Conservation (phyloP, 2,888 invertebrate species). For the Caenorhabditis sp. region DNA sequence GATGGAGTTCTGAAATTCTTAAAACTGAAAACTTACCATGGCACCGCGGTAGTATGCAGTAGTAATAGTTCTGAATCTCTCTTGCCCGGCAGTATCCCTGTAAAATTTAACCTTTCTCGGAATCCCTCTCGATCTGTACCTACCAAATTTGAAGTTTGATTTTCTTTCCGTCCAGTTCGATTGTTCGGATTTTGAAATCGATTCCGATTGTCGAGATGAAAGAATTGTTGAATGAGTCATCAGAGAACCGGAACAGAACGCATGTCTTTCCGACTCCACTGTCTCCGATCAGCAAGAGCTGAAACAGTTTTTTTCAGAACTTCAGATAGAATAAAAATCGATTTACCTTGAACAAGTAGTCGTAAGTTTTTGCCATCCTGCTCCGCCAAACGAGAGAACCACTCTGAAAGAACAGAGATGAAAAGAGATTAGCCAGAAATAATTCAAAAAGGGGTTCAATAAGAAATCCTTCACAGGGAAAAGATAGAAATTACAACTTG, state of each 20-base stretch:
- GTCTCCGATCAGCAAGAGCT: constrained; percentile 76
- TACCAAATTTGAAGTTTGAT: constrained; percentile 85
- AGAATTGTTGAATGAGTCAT: constrained; percentile 86
- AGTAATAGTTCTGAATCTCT: constrained; percentile 98
- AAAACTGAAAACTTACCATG: constrained; percentile 86
- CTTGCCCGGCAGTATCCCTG: constrained; percentile 99
- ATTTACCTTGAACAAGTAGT: constrained; percentile 72
- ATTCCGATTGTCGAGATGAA: constrained; percentile 85
- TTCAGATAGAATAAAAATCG: neutral
- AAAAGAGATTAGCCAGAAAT: no score
- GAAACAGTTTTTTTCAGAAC: constrained; percentile 15
- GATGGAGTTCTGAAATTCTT: neutral
- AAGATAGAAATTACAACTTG: neutral
- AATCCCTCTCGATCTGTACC: neutral
- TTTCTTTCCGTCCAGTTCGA: constrained; percentile 86
- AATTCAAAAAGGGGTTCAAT: no score
- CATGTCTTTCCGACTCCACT: constrained; percentile 84
- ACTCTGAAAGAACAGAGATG: constrained; percentile 58
- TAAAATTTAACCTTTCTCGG: constrained; percentile 37
- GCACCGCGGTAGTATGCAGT: constrained; percentile 99
- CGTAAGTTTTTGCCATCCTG: constrained; percentile 74
- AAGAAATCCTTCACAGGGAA: no score
- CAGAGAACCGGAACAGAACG: constrained; percentile 86
- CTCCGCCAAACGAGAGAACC: constrained; percentile 7
- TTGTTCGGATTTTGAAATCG: constrained; percentile 86